Evolutionary conservation across 2,888 invertebrate genomes (phyloP), one percentile per base, ranked within the genome.

Genomic region (Meandrusa payeni): DNA sequence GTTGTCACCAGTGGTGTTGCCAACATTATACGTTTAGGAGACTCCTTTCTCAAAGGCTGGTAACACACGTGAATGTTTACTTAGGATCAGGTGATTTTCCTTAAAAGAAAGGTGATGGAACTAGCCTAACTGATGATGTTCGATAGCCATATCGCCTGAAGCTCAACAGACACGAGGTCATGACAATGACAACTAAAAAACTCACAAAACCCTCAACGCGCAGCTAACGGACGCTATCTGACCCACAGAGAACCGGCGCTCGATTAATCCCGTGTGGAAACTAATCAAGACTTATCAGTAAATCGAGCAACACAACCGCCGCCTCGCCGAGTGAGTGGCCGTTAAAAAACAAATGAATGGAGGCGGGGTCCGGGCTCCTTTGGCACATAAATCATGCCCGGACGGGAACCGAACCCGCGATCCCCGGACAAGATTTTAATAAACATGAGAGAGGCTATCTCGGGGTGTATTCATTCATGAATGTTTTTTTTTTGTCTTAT

Each of bases 291-390:
- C 68, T 72, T 79, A 83, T 80, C 68, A 62, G 59, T 69, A 77
- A 75, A 75, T 68, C 63, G 66, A 72, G 56, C 64, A 76, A 76
- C 65, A 72, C 72, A 74, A 73, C 63, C 43, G 46, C 50, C n/a
- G 23, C 7, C 33, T n/a, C 32, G 37, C 37, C 43, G 47, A 46
- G 50, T 48, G 57, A 55, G 53, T 52, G 59, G 57, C 57, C 51
- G 53, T 56, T 69, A 77, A 80, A 82, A 82, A 83, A 82, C 79
- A 82, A 83, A 85, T 85, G 85, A 82, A 83, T 81, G 85, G 67
- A 75, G 75, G 76, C 73, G 80, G 75, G 58, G 61, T 60, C 48
- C 60, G 66, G 64, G 73, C 75, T 72, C 65, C 75, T 64, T 59
- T 57, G 56, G 58, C 54, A 64, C 76, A 85, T 86, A 86, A 86